phyloP scores from a whole-genome alignment of 2,888 invertebrate species.

The Oegoconia quadripuncta region DNA sequence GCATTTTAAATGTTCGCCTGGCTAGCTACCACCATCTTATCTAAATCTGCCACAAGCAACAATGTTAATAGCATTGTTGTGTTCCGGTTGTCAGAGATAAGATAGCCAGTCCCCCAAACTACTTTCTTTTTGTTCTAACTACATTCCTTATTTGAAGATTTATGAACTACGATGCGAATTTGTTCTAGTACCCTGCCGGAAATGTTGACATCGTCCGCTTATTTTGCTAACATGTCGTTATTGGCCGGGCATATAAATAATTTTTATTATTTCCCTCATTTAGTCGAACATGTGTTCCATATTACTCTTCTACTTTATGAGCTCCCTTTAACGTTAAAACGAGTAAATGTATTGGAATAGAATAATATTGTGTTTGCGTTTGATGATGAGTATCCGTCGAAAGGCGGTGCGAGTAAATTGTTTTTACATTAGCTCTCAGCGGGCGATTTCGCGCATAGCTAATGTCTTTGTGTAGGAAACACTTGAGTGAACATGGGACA shows the following conservation, averaged over 20 bases:
- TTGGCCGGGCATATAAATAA: slow-evolving; percentile 16
- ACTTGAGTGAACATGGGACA: not conserved
- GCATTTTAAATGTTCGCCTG: no score
- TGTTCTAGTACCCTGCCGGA: slow-evolving; percentile 18
- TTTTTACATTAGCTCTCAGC: slow-evolving; percentile 9
- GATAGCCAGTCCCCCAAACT: no score
- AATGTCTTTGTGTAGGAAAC: slow-evolving; percentile 1
- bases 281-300: slow-evolving; percentile 21
- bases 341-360: slow-evolving; percentile 11
- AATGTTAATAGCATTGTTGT: no score
- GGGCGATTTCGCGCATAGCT: slow-evolving; percentile 7
- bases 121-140: not conserved
- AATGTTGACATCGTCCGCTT: slow-evolving; percentile 23
- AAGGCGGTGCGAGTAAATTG: slow-evolving; percentile 5
- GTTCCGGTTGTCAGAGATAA: no score
- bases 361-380: slow-evolving; percentile 6
- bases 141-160: slow-evolving; percentile 10
- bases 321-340: slow-evolving; percentile 6
- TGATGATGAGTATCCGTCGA: slow-evolving; percentile 5
- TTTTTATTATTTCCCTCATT: slow-evolving; percentile 26
- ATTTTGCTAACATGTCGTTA: slow-evolving; percentile 22
- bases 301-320: slow-evolving; percentile 18
- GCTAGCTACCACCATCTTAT: no score
- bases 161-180: slow-evolving; percentile 15
- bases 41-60: no score